A percentile compares a stretch with the other conserved stretches of the same genome.
phyloP scores from a whole-genome alignment of 2,113 vertebrate genomes.

The Falcunculus frontatus region DNA sequence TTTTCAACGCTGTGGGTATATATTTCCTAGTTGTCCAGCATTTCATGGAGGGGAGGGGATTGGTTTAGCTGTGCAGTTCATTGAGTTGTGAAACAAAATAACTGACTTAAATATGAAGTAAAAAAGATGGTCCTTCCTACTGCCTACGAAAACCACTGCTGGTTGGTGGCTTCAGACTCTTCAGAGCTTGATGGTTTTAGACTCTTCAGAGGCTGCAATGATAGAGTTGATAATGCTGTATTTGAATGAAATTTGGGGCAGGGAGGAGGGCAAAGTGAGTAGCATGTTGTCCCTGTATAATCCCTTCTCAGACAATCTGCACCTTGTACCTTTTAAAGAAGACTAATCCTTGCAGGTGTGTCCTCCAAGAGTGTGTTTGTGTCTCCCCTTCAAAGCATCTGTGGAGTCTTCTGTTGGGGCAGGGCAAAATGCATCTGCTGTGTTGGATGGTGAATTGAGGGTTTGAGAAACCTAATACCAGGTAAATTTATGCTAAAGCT shows the following conservation, averaged over 20 bases:
- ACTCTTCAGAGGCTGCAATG: not conserved
- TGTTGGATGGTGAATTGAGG: not conserved
- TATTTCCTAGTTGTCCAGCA: not conserved
- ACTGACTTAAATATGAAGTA: not conserved
- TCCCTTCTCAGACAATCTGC: constrained; percentile 11
- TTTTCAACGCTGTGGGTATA: not conserved
- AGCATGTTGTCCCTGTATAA: not conserved
- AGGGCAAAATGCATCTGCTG: not conserved
- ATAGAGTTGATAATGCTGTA: not conserved
- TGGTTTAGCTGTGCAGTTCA: not conserved
- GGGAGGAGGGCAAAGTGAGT: not conserved
- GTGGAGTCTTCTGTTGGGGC: not conserved
- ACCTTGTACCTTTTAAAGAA: constrained; percentile 1
- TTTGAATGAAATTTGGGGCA: not conserved
- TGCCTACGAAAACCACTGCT: not conserved
- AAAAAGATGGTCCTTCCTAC: not conserved
- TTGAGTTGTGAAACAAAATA: not conserved
- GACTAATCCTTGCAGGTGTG: constrained; percentile 25
- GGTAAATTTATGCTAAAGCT: too few species aligned
- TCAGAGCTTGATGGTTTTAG: not conserved
- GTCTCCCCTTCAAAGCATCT: not conserved
- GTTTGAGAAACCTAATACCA: too few species aligned
- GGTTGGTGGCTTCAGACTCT: not conserved
- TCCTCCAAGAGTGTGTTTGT: not conserved
- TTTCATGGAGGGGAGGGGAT: not conserved